These are phyloP conservation scores for Paralichthys olivaceus DNA, from an alignment of 2,113 vertebrate genomes.

Conservation along the genomic window DNA sequence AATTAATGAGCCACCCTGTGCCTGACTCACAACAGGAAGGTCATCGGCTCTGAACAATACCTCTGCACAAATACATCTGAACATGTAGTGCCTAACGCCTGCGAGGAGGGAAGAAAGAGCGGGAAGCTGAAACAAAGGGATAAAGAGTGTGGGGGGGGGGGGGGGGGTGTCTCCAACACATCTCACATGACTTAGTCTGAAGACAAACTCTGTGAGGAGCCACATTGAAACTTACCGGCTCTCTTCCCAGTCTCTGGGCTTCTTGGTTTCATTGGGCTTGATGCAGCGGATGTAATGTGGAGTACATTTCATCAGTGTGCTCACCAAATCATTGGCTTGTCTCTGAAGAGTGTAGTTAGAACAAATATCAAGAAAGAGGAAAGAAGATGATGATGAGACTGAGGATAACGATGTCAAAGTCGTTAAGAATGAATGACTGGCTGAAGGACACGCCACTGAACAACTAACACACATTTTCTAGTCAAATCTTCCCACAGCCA, in stretches of 20 bases:
- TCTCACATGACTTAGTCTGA: constrained; percentile 29
- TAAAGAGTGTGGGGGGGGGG: constrained; percentile 3
- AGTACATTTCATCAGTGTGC: constrained; percentile 97
- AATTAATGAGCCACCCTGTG: constrained; percentile 67
- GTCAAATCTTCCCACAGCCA: constrained; percentile 9
- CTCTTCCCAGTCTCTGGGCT: constrained; percentile 96
- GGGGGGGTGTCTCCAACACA: constrained; percentile 3
- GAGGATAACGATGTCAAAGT: neutral
- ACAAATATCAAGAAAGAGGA: constrained; percentile 7
- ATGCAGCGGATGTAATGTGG: constrained; percentile 99
- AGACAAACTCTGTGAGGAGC: neutral
- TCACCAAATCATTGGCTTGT: constrained; percentile 98
- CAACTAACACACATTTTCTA: constrained; percentile 23
- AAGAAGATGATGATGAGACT: neutral
- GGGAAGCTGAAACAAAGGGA: constrained; percentile 61
- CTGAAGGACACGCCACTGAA: constrained; percentile 27
- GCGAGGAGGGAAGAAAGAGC: constrained; percentile 31
- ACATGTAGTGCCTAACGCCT: constrained; percentile 35
- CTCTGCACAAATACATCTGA: constrained; percentile 36
- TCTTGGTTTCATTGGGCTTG: constrained; percentile 99
- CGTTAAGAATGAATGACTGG: neutral
- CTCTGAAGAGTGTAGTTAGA: constrained; percentile 81
- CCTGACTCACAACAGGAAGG: constrained; percentile 78
- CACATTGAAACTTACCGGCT: constrained; percentile 86
- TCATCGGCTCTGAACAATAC: constrained; percentile 74